Percentiles rank a stretch among this genome's conserved stretches.
Evolutionary conservation across 2,888 invertebrate genomes (phyloP).

Genomic region (Ichneumoninae sp.): DNA sequence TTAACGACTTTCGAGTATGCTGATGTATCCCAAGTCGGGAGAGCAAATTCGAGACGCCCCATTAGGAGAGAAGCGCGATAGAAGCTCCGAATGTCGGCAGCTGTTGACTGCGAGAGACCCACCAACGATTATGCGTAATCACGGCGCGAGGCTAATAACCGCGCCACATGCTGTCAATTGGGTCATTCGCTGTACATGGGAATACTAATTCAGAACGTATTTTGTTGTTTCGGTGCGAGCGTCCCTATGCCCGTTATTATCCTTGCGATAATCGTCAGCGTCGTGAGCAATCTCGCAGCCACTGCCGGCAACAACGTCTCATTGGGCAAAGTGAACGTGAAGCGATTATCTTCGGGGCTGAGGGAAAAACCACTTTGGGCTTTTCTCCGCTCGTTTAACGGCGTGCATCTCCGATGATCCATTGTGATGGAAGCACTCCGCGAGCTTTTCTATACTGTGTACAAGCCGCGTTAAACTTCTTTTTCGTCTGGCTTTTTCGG

Average conservation of each 20-base stretch:
- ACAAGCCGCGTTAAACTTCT: conserved; percentile 4
- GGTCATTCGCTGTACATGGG: conserved; percentile 72
- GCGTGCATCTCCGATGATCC: conserved; percentile 27
- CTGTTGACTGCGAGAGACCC: conserved; percentile 58
- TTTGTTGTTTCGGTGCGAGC: conserved; percentile 43
- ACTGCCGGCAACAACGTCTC: conserved; percentile 13
- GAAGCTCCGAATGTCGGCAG: conserved; percentile 72
- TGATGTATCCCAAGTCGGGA: conserved; percentile 21
- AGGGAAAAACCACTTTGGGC: conserved; percentile 28
- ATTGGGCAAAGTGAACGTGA: not conserved
- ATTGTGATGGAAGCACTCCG: conserved; percentile 30
- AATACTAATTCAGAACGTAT: conserved; percentile 73
- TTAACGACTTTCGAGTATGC: conserved; percentile 46
- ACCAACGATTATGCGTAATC: conserved; percentile 81
- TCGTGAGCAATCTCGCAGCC: conserved; percentile 6
- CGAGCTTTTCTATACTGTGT: not conserved
- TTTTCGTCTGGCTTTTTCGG: not conserved
- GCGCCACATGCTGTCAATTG: conserved; percentile 78
- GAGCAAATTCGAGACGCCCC: conserved; percentile 58
- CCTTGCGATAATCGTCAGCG: conserved; percentile 41
- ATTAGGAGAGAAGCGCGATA: conserved; percentile 58
- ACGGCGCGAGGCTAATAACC: conserved; percentile 74
- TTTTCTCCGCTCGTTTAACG: conserved; percentile 38
- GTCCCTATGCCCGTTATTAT: not conserved
- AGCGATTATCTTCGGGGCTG: not conserved